These are phyloP conservation scores for Quadriops clusia DNA, from an alignment of 2,888 invertebrate species.

Conservation along the genomic window DNA sequence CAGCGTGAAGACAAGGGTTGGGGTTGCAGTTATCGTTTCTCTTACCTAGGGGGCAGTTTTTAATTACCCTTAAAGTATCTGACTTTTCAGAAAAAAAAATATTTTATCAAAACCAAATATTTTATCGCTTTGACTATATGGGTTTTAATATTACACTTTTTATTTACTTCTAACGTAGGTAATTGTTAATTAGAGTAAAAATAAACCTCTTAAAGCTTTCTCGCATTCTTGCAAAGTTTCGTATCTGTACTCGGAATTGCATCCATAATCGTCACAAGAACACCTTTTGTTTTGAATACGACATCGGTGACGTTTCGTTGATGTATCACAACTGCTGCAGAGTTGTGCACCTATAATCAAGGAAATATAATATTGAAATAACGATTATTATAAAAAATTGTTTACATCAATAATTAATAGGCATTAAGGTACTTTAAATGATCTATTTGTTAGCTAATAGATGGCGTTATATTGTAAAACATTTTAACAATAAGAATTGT, in stretches of 20 bases:
- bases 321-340: slow-evolving; percentile 41
- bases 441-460: too few relatives aligned
- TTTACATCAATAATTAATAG: background rate
- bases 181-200: too few relatives aligned
- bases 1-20: slow-evolving; percentile 52
- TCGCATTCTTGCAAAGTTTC: slow-evolving; percentile 47
- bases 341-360: slow-evolving; percentile 22
- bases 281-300: slow-evolving; percentile 49
- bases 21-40: slow-evolving; percentile 52
- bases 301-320: slow-evolving; percentile 50
- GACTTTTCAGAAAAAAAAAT: slow-evolving; percentile 9
- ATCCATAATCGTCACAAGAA: slow-evolving; percentile 50
- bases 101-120: background rate
- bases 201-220: slow-evolving; percentile 49
- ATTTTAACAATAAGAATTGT: too few relatives aligned
- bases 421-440: background rate
- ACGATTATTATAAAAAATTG: too few relatives aligned
- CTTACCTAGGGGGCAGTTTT: too few relatives aligned
- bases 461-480: too few relatives aligned
- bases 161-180: too few relatives aligned
- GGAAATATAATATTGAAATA: too few relatives aligned
- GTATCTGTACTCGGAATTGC: slow-evolving; percentile 53
- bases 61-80: too few relatives aligned
- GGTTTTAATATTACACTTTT: too few relatives aligned
- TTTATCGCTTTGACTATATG: background rate